Base-by-base conservation (phyloP, 2,797 vertebrate genomes). In the Toxotes lorentzi region DNA sequence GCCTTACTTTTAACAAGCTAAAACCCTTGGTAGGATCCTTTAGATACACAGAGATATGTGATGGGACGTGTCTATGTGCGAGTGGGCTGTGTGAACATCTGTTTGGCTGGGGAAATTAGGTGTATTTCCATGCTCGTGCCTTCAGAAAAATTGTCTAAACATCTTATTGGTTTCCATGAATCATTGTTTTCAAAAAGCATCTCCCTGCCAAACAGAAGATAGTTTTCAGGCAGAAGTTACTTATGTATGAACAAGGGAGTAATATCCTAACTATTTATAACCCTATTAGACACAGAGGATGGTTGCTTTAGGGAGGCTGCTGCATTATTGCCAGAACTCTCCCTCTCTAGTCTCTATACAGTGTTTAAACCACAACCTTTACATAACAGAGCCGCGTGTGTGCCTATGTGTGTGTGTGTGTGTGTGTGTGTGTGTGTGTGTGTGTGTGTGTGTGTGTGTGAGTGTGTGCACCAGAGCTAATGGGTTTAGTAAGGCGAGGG, bases 281-380 rank as follows among this genome's bases (percentile, higher is more conserved):
- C 57, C 32, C 72, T 81, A 68, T 85, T 79, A 87, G 67, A 86
- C 67, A 73, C 62, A 84, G 71, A 70, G 45, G 48, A 77, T 47
- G 56, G 79, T 30, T 61, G 76, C 84, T 86, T 66, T 7, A 51
- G 85, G 80, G 73, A 78, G 57, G 68, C 60, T 50, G 14, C 45
- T 53, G 61, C 65, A 76, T 77, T 78, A 70, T 32, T 64, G 69
- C 65, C 61, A 71, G 54, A 63, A 69, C 75, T 71, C 71, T 79
- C 69, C 57, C 64, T 74, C 65, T 67, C 40, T 9, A 12, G 67
- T 58, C 70, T 83, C 51, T 34, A 66, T 66, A 54, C 69, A 67
- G 70, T 70, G 72, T 78, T 91, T 87, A 85, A 88, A 84, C 57
- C 81, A 79, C 78, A 79, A 78, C 78, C 41, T 87, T 92, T 90